Evolutionary conservation across 1,140 invertebrate species (phyloP).

Genomic region (Brachionus calyciflorus): DNA sequence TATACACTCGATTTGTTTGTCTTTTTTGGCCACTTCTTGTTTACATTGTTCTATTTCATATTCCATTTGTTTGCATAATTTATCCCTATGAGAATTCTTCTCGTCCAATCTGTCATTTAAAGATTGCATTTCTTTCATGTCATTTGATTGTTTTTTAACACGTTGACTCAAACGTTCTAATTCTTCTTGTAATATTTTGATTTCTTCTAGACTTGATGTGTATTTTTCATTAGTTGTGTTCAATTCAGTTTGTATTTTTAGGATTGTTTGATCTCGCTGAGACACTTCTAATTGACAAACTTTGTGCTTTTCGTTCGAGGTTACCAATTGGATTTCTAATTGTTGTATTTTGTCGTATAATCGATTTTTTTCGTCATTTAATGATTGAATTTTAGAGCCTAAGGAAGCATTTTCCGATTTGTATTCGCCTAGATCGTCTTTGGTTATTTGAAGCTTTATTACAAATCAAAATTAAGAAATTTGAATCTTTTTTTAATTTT

Average conservation of each 20-base stretch:
- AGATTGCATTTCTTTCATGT: constrained; percentile 15
- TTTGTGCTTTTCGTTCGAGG: constrained; percentile 17
- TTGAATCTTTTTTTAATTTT: too few relatives aligned
- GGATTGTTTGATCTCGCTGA: constrained; percentile 31
- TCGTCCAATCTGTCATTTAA: constrained; percentile 26
- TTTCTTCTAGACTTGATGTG: not conserved
- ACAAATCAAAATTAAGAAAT: not conserved
- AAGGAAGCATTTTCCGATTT: constrained; percentile 12
- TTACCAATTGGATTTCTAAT: not conserved
- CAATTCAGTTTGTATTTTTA: constrained; percentile 30
- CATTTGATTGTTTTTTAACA: constrained; percentile 21
- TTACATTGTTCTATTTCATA: constrained; percentile 22
- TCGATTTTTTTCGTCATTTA: constrained; percentile 37
- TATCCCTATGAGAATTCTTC: not conserved
- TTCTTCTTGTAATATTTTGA: constrained; percentile 16
- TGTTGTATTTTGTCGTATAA: constrained; percentile 25
- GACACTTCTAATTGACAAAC: constrained; percentile 37
- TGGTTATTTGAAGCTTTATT: not conserved
- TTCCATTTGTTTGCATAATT: not conserved
- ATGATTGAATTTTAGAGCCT: not conserved
- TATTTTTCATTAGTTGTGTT: constrained; percentile 1
- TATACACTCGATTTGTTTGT: constrained; percentile 23
- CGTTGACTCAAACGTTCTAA: constrained; percentile 10
- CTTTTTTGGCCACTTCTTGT: constrained; percentile 18
- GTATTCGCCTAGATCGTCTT: not conserved